These are phyloP conservation scores for Philereme vetulata DNA, from an alignment of 2,888 invertebrate genomes.

Conservation along the genomic window DNA sequence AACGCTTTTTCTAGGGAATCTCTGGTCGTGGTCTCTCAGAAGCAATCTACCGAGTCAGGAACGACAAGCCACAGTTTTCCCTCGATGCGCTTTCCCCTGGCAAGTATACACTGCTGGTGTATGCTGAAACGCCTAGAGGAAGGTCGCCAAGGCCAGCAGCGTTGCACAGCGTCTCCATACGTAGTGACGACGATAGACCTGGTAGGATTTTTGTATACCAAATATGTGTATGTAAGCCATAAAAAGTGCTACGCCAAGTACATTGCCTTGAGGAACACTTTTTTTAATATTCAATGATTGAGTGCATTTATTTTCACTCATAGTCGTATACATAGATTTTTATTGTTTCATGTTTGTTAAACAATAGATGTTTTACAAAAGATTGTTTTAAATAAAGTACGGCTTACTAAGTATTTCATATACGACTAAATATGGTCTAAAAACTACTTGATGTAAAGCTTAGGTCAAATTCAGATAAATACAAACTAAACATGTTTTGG, in stretches of 20 bases:
- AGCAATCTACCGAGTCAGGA: constrained; percentile 86
- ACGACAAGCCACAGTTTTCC: constrained; percentile 87
- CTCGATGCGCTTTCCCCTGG: constrained; percentile 90
- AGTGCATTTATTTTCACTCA: too few species aligned
- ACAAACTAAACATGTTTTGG: too few species aligned
- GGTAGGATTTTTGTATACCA: constrained; percentile 48
- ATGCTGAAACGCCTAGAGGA: constrained; percentile 92
- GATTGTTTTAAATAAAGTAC: too few species aligned
- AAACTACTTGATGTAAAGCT: too few species aligned
- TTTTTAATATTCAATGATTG: too few species aligned
- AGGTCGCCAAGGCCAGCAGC: constrained; percentile 89
- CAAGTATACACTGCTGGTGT: constrained; percentile 90
- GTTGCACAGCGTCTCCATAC: constrained; percentile 85
- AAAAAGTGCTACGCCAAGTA: background rate
- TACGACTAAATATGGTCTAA: too few species aligned
- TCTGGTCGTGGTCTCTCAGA: constrained; percentile 79
- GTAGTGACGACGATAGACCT: constrained; percentile 65
- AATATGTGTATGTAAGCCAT: background rate
- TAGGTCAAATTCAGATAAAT: too few species aligned
- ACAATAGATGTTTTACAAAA: too few species aligned
- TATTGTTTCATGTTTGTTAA: too few species aligned
- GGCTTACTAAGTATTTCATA: too few species aligned
- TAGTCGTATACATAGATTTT: too few species aligned
- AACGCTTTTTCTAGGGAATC: constrained; percentile 57
- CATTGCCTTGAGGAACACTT: constrained; percentile 5